A percentile compares a stretch with the other conserved stretches of the same genome.
These are phyloP conservation scores for Mus minutoides DNA, from an alignment of 2,797 vertebrate genomes.

Conservation along the genomic window DNA sequence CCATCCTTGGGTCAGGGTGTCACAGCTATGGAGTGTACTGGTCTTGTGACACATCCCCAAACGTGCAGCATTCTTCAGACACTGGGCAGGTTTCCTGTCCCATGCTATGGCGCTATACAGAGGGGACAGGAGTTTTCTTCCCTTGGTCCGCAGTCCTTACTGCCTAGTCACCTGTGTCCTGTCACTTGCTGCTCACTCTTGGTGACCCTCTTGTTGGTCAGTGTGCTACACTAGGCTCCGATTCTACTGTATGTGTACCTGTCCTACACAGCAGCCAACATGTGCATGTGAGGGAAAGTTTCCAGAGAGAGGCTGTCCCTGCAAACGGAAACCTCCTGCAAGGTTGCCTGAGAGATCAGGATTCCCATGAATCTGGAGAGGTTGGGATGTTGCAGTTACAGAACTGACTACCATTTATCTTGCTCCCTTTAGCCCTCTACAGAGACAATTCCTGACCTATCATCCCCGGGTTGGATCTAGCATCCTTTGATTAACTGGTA, in stretches of 20 bases:
- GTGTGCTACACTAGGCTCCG: background rate
- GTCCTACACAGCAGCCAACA: background rate
- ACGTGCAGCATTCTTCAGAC: background rate
- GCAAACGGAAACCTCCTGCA: background rate
- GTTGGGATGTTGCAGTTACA: background rate
- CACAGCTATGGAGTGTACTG: background rate
- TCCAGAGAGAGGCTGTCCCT: background rate
- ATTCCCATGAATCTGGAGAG: background rate
- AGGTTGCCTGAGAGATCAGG: too few relatives aligned
- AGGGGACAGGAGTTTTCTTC: background rate
- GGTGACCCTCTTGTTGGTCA: background rate
- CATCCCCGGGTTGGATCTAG: background rate
- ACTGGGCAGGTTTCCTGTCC: background rate
- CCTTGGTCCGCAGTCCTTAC: too few relatives aligned
- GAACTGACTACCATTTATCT: background rate
- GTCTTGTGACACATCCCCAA: background rate
- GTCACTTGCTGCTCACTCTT: background rate
- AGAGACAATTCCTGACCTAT: background rate
- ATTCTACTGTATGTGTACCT: background rate
- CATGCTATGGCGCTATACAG: too few relatives aligned
- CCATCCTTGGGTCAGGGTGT: background rate
- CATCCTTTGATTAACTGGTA: background rate
- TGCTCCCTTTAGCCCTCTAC: background rate
- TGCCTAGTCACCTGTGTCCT: background rate
- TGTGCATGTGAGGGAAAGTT: background rate